Conservation (phyloP, 2,888 invertebrate genomes). For the Saturnia pavonia region DNA sequence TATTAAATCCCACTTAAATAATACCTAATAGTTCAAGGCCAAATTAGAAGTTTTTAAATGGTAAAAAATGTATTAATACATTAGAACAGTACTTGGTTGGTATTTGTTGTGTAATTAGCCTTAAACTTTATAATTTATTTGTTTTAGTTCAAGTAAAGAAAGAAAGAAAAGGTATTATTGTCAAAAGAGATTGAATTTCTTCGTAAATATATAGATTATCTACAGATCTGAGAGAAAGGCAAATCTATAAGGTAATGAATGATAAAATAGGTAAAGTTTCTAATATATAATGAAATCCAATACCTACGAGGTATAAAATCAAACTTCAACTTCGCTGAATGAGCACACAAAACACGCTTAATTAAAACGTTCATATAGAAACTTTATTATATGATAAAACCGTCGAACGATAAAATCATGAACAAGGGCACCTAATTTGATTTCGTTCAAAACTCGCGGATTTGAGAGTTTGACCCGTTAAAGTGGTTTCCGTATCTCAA, state of each 20-base stretch:
- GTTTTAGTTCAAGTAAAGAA: too few relatives aligned
- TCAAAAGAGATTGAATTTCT: too few relatives aligned
- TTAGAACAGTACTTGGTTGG: too few relatives aligned
- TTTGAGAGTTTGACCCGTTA: constrained; percentile 16
- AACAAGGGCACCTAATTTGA: constrained; percentile 14
- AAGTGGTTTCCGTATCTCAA: constrained; percentile 31
- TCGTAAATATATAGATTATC: too few relatives aligned
- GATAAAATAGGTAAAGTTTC: neutral
- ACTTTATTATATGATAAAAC: neutral
- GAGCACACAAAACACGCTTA: neutral
- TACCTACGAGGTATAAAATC: neutral
- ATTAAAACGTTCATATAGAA: constrained; percentile 11
- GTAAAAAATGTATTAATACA: too few relatives aligned
- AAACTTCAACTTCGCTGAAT: neutral
- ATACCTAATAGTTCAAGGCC: too few relatives aligned
- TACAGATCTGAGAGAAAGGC: too few relatives aligned
- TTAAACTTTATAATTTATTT: too few relatives aligned
- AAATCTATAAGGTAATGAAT: neutral
- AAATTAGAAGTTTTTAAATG: too few relatives aligned
- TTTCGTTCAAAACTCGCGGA: constrained; percentile 18
- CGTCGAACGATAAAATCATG: constrained; percentile 12
- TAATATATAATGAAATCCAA: neutral
- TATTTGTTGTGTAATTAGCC: too few relatives aligned
- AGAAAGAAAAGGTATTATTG: too few relatives aligned
- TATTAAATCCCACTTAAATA: too few relatives aligned